These are phyloP conservation scores for Oriolus oriolus DNA, from an alignment of 2,113 vertebrate species.

Conservation along the genomic window DNA sequence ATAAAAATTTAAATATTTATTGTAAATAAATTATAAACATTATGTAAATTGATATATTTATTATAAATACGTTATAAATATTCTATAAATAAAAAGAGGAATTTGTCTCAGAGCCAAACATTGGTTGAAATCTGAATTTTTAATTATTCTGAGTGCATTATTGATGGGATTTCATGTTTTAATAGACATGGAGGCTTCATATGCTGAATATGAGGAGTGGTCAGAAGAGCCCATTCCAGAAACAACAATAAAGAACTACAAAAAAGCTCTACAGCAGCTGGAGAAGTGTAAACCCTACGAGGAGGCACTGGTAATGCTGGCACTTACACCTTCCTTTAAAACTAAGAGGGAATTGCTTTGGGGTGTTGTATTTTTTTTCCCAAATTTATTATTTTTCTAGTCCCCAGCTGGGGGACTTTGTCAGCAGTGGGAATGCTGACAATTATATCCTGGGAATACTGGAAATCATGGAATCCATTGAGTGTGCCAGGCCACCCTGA, in stretches of 20 bases:
- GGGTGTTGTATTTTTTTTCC: not conserved
- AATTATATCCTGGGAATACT: not conserved
- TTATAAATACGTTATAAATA: too few relatives aligned
- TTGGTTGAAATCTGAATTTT: not conserved
- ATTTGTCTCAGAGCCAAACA: not conserved
- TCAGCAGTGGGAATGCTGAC: not conserved
- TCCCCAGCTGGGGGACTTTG: not conserved
- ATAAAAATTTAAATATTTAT: not conserved
- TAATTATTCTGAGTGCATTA: not conserved
- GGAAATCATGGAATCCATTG: fast-evolving
- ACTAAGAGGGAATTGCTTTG: not conserved
- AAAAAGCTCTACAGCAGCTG: slow-evolving; percentile 83
- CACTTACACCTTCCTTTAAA: not conserved
- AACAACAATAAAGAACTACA: slow-evolving; percentile 76
- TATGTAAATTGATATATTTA: not conserved
- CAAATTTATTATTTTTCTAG: not conserved
- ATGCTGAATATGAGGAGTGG: slow-evolving; percentile 92
- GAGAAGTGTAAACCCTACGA: slow-evolving; percentile 84
- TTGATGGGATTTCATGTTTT: not conserved
- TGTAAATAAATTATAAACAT: not conserved
- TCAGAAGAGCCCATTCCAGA: slow-evolving; percentile 83
- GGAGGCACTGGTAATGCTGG: slow-evolving; percentile 84
- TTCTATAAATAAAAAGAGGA: fast-evolving
- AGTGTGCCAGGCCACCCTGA: not conserved
- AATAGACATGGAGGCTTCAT: slow-evolving; percentile 90